These are phyloP conservation scores for Eumacrocentrus americanus DNA, from an alignment of 2,888 invertebrate species.

Conservation along the genomic window DNA sequence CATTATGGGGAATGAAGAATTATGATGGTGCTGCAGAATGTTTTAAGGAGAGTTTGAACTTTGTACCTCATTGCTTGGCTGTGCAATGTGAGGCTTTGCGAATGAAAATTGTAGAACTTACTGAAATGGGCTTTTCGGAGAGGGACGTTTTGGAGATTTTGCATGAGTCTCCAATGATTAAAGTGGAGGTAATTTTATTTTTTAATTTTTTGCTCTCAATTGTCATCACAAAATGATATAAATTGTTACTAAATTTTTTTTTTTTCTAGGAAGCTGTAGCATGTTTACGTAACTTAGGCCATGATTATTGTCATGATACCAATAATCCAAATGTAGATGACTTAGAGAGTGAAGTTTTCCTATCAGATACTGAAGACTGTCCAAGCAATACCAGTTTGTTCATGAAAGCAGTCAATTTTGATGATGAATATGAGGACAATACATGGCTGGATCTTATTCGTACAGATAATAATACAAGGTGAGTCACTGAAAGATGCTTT, in stretches of 20 bases:
- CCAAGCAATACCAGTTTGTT: slow-evolving; percentile 34
- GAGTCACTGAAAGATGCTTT: neutral
- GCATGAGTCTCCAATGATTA: neutral
- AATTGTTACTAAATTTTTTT: neutral
- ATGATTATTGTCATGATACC: slow-evolving; percentile 19
- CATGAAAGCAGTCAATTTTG: slow-evolving; percentile 33
- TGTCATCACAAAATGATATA: neutral
- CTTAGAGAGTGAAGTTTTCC: slow-evolving; percentile 35
- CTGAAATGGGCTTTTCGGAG: slow-evolving; percentile 39
- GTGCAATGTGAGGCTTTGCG: slow-evolving; percentile 39
- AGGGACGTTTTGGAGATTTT: slow-evolving; percentile 34
- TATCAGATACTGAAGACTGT: slow-evolving; percentile 41
- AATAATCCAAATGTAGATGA: no score
- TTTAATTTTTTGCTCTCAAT: neutral
- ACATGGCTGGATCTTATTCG: neutral
- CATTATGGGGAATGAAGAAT: slow-evolving; percentile 31
- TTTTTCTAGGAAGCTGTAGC: slow-evolving; percentile 33
- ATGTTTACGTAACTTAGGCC: slow-evolving; percentile 25
- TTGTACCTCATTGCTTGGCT: slow-evolving; percentile 33
- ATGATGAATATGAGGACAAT: neutral
- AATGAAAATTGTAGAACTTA: slow-evolving; percentile 36
- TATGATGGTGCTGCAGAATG: slow-evolving; percentile 37
- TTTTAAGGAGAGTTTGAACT: slow-evolving; percentile 35
- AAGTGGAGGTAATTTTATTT: slow-evolving; percentile 1
- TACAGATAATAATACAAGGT: neutral